Percentiles rank a stretch among this genome's conserved stretches.
Evolutionary conservation across 35 echinoderm and acorn worm species (phyloP).

Genomic region (Chiridota heheva): DNA sequence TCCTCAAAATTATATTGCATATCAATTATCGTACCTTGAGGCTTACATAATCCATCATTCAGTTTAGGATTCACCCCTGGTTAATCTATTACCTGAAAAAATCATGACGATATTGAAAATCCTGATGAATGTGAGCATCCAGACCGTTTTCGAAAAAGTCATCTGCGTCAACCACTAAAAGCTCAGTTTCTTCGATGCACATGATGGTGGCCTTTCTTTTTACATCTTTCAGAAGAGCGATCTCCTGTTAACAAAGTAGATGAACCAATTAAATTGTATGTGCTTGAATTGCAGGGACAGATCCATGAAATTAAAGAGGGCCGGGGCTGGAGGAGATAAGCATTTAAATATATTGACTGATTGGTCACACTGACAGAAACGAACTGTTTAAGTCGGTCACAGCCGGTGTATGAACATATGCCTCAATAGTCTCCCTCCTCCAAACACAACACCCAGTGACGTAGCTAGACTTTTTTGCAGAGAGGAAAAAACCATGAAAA

Average conservation of each 20-base stretch:
- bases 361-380: neutral
- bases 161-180: conserved; percentile 82
- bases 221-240: conserved; percentile 81
- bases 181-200: conserved; percentile 84
- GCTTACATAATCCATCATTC: too few species aligned
- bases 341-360: neutral
- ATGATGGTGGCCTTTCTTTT: conserved; percentile 76
- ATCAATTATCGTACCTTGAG: too few species aligned
- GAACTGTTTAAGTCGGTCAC: too few species aligned
- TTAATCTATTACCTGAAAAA: conserved; percentile 75
- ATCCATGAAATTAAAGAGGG: too few species aligned
- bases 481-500: too few species aligned
- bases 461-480: too few species aligned
- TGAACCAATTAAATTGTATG: neutral
- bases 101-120: conserved; percentile 72
- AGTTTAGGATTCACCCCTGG: too few species aligned
- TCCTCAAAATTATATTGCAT: too few species aligned
- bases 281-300: neutral
- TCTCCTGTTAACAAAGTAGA: conserved; percentile 65
- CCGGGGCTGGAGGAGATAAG: too few species aligned
- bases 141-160: conserved; percentile 89
- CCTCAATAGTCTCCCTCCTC: too few species aligned
- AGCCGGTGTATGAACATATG: too few species aligned
- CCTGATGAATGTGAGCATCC: conserved; percentile 80
- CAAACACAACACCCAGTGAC: too few species aligned